Evolutionary conservation across 1,140 invertebrate genomes (phyloP), one percentile per base, ranked within the genome.

Genomic region (Streblospio benedicti): DNA sequence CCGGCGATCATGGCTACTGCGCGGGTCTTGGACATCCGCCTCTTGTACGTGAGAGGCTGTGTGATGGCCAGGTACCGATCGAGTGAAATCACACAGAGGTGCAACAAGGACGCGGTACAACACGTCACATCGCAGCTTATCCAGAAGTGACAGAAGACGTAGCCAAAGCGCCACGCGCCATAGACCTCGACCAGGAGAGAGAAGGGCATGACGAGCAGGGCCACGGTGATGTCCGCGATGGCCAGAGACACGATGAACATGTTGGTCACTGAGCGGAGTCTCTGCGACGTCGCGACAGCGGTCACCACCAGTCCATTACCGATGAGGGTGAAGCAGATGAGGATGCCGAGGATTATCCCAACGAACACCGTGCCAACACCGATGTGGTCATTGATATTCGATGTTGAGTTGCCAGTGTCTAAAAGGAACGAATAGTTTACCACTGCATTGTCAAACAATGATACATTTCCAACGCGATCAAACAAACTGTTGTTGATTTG

Each of bases 1-100:
- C 90, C 83, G 0, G 85, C 84, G 65, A 97, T 95, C 92, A 96
- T 95, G 32, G 93, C 77, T 0, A 86, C 85, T 0, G 91, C 91
- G 23, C 89, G 82, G 4, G 47, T 59, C 16, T 51, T 60, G 4
- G 64, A 54, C 30, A 64, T 59, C 20, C 54, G 41, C 3, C 52
- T 60, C 20, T 62, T 59, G 38, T 60, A 67, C 50, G 71, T 64
- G 2, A 79, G 65, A 1, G 77, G 77, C 54, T 77, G 69, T 23
- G 75, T 69, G 27, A 79, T 78, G 38, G 77, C 76, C n/a, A 78
- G 70, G 59, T 70, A 70, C 12, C 68, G 57, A 58, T 94, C 91
- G 31, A 93, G 83, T 28, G 58, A 57, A 52, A 70, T 69, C 30
- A 59, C 55, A 49, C 59, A 62, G 16, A 70, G 35, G 58, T 70